phyloP scores from a whole-genome alignment of 2,797 vertebrate species.

The Scolopax rusticola region DNA sequence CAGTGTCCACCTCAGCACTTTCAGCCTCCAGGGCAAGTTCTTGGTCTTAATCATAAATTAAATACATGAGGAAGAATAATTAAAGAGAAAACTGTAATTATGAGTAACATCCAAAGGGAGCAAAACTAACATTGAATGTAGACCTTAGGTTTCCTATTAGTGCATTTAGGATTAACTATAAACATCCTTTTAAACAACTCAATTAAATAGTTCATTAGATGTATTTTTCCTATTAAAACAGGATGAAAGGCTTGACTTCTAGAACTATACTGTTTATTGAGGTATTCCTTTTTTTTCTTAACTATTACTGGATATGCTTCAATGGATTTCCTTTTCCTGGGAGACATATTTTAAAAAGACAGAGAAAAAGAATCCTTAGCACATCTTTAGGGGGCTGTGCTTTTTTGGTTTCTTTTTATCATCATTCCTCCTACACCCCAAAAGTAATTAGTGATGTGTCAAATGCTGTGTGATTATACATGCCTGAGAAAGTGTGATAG shows the following conservation, averaged over 20 bases:
- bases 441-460: not conserved
- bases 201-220: slow-evolving; percentile 72
- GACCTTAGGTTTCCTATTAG: slow-evolving; percentile 66
- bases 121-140: slow-evolving; percentile 60
- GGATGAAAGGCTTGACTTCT: slow-evolving; percentile 42
- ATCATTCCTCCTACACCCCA: not conserved
- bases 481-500: not conserved
- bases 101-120: slow-evolving; percentile 75
- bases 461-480: not conserved
- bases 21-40: slow-evolving; percentile 55
- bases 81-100: slow-evolving; percentile 79
- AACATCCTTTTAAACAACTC: slow-evolving; percentile 72
- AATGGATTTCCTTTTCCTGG: not conserved
- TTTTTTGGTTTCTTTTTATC: not conserved
- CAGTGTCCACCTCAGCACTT: slow-evolving; percentile 70
- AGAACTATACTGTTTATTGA: not conserved
- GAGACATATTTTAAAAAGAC: not conserved
- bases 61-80: slow-evolving; percentile 78
- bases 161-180: slow-evolving; percentile 75
- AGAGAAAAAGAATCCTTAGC: not conserved
- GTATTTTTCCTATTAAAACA: slow-evolving; percentile 58
- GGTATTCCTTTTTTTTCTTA: not conserved
- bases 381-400: not conserved
- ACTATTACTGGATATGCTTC: not conserved
- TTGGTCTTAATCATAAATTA: slow-evolving; percentile 78